Conservation (phyloP, 2,113 vertebrate species). For the Xiphias gladius region DNA sequence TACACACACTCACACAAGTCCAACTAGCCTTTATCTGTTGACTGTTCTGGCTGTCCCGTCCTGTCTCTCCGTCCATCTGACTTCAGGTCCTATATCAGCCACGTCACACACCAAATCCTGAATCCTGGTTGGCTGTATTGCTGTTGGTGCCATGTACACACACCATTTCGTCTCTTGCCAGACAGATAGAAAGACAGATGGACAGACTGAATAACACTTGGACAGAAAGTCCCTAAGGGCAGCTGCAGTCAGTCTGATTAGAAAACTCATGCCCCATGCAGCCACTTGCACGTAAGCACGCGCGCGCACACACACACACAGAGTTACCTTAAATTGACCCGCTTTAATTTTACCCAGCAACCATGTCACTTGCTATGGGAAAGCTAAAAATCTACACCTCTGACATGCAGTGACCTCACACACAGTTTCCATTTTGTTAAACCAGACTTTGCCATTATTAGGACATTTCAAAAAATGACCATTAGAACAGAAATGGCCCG, state of each 20-base stretch:
- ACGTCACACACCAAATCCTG: slow-evolving; percentile 54
- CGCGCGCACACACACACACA: background rate
- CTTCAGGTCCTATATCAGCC: slow-evolving; percentile 47
- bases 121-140: slow-evolving; percentile 25
- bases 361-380: slow-evolving; percentile 24
- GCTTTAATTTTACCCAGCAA: slow-evolving; percentile 50
- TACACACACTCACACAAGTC: slow-evolving; percentile 58
- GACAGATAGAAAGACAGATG: slow-evolving; percentile 39
- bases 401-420: slow-evolving; percentile 31
- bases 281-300: slow-evolving; percentile 51
- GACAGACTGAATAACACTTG: slow-evolving; percentile 69
- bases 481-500: slow-evolving; percentile 17
- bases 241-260: slow-evolving; percentile 71
- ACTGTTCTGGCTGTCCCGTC: slow-evolving; percentile 67
- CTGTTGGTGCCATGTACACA: slow-evolving; percentile 29
- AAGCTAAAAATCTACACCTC: slow-evolving; percentile 10
- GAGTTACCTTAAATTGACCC: slow-evolving; percentile 53
- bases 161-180: slow-evolving; percentile 35
- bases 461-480: slow-evolving; percentile 12
- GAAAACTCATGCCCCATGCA: slow-evolving; percentile 61
- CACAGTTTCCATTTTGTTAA: slow-evolving; percentile 26
- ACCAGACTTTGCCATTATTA: slow-evolving; percentile 5
- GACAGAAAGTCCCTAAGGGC: slow-evolving; percentile 61
- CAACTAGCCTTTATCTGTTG: slow-evolving; percentile 66
- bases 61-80: slow-evolving; percentile 57